Base-by-base conservation (phyloP, 2,797 vertebrate species). In the Mormyrus proboscirostris region DNA sequence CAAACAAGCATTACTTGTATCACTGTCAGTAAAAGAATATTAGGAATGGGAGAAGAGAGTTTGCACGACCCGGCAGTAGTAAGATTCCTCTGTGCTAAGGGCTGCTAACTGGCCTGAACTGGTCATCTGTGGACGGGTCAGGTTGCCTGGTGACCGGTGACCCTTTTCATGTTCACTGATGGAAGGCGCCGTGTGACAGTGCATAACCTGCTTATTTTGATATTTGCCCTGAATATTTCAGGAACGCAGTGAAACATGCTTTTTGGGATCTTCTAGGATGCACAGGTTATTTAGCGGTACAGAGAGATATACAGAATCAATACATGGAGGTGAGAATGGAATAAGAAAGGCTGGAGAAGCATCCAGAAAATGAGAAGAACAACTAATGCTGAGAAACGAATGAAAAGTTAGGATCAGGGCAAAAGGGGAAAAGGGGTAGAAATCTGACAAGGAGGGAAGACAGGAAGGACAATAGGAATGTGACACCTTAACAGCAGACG, bases 401-500 rank as follows among this genome's bases (percentile, higher is more conserved):
- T 25, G 50, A 51, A 55, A 91, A 89, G 41, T 62, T 88, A 87
- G 89, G 9, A 89, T 65, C n/a, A 62, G n/a, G 57, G 57, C 25
- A 62, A 5, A 5, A 91, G 33, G 10, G 49, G 12, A 41, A n/a
- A 51, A 79, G n/a, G 16, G 79, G n/a, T 22, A 19, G 38, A 83
- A 76, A 79, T 89, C 84, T 90, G 87, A 25, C 86, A 41, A 19
- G 16, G 38, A 29, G 89, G 50, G 29, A 87, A 19, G 38, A 22
- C 8, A 87, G 86, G 25, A 33, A 53, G 14, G 44, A 53, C 22
- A 51, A 33, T 22, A 33, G 79, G 51, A 51, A 44, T 33, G 79
- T 12, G 6, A 22, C 91, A 97, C 97, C 97, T 97, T 92, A 97
- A 93, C 91, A 98, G 95, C 29, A 98, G 94, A 76, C 97, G 96